Evolutionary conservation across 2,888 invertebrate genomes (phyloP), one percentile per base, ranked within the genome.

Genomic region (Dicycla oo): DNA sequence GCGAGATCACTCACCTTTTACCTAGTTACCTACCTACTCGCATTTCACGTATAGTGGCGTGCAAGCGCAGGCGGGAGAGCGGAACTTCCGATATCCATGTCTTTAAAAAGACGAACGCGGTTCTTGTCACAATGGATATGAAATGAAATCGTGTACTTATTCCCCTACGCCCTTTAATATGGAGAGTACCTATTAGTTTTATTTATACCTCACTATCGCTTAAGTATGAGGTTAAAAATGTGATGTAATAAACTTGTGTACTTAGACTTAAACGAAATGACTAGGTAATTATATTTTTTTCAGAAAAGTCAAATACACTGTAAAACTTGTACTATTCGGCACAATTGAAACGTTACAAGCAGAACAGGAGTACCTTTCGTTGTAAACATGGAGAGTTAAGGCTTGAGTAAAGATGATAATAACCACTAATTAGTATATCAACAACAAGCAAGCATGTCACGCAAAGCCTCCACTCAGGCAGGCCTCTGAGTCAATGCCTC

Each of bases 1-100:
- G 81, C 69, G 85, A 87, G 90, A 87, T 85, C 91, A 89, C 88
- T 91, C 90, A 91, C 90, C 91, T 91, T 88, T 91, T 88, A 89
- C 91, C 91, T 82, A 91, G 87, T 90, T 90, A 91, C 88, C 88
- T 88, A 88, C 76, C 89, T 87, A 83, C 85, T 89, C 83, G 84
- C 86, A 87, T 88, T 88, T 87, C 87, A 86, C 84, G 83, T 87
- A 85, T 82, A 87, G 81, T 84, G 68, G 72, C 73, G 74, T 69
- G 78, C 69, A 73, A 66, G 73, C 75, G 72, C 75, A 61, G 51
- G 69, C 67, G 72, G 69, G 73, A 78, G 66, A 80, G 78, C 77
- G 83, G 83, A 85, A 87, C 86, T 85, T 82, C 87, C 84, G 87
- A 85, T 76, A 81, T 80, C 71, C 70, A 81, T 67, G 75, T 68